These are phyloP conservation scores for Anastrepha obliqua DNA, from an alignment of 1,140 invertebrate species.

Conservation along the genomic window DNA sequence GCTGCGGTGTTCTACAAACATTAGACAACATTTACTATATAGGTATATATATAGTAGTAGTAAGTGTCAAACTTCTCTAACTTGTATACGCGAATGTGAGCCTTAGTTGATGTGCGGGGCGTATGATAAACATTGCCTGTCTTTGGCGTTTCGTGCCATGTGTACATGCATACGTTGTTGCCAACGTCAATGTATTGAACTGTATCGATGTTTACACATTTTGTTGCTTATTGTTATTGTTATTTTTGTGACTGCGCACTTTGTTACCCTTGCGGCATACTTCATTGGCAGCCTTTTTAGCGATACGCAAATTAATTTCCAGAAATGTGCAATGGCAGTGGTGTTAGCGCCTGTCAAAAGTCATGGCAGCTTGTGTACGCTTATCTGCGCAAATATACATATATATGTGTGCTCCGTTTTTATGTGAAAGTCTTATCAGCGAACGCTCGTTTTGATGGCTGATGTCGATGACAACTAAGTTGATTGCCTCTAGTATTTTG, in stretches of 20 bases:
- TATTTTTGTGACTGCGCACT: constrained; percentile 18
- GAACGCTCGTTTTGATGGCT: neutral
- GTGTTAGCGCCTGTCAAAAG: constrained; percentile 30
- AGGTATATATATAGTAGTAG: neutral
- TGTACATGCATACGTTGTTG: neutral
- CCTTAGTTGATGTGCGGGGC: neutral
- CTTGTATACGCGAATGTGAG: too few species aligned
- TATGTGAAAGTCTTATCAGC: constrained; percentile 1
- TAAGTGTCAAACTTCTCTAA: too few species aligned
- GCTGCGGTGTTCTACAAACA: constrained; percentile 27
- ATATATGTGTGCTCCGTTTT: too few species aligned
- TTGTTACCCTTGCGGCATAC: constrained; percentile 4
- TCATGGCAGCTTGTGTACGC: neutral
- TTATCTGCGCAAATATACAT: neutral
- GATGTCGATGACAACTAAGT: constrained; percentile 39
- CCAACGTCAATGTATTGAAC: constrained; percentile 40
- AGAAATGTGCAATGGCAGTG: neutral
- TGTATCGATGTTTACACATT: constrained; percentile 38
- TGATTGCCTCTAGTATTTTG: constrained; percentile 34
- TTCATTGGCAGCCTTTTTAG: constrained; percentile 25
- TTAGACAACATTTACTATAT: constrained; percentile 8
- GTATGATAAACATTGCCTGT: constrained; percentile 32
- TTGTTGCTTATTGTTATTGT: constrained; percentile 34
- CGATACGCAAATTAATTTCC: constrained; percentile 52
- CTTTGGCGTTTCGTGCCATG: neutral